Evolutionary conservation across 35 echinoderm and acorn worm genomes (phyloP), one percentile per base, ranked within the genome.

Genomic region (Eucidaris tribuloides): DNA sequence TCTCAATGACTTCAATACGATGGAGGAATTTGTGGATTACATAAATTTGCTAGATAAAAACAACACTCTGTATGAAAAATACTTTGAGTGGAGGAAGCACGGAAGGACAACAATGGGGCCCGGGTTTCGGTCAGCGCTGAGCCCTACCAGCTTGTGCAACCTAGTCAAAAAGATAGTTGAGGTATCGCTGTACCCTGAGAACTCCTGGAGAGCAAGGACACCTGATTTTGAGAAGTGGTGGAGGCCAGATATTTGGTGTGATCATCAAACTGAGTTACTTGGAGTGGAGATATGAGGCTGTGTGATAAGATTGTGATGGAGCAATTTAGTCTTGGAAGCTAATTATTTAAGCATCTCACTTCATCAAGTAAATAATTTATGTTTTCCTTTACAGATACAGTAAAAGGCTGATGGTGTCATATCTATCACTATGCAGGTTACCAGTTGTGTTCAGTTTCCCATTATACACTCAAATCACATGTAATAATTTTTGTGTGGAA

Each of bases 1-100:
- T 62, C 57, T 91, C 19, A 60, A 78, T 34, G 89, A 91, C 82
- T 91, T 91, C 34, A 18, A 18, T 3, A 52, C 42, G 5, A 40
- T 36, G 32, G 2, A 54, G 11, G 28, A 57, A 33, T 55, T 91
- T 20, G 57, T 37, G 39, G 50, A 81, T 54, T 91, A 86, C 37
- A 76, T 91, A 32, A 42, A 80, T 20, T 36, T 63, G 35, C 62
- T 91, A 27, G 58, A 91, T 71, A 45, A 18, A 49, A 91, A 91
- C 50, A 83, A 91, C 39, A 83, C 57, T 2, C 83, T 91, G 6
- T 91, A 86, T 62, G 86, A 86, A 44, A 80, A 62, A 17, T 91
- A 80, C 41, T 91, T 91, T 63, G 76, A 80, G 43, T 91, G 89
- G 89, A 85, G 43, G 37, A 86, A 80, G 29, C 2, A 77, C 0